These are phyloP conservation scores for Hypomecis atomaria DNA, from an alignment of 2,888 invertebrate genomes.

Conservation along the genomic window DNA sequence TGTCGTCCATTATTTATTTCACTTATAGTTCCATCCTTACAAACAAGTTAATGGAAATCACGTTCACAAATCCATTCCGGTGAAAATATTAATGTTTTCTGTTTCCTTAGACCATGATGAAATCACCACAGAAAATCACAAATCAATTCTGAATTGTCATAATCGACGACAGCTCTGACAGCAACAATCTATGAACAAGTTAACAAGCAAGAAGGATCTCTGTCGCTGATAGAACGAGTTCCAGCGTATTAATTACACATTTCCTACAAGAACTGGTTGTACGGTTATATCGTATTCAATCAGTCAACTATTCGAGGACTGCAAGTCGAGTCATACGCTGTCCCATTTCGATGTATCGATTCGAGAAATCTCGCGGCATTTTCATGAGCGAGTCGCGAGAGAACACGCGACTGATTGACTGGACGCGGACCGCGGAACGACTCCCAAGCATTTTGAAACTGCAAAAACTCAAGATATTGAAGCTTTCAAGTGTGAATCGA, in stretches of 20 bases:
- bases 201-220: constrained; percentile 53
- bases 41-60: too few relatives aligned
- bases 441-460: constrained; percentile 75
- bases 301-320: constrained; percentile 40
- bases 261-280: constrained; percentile 64
- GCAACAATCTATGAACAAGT: constrained; percentile 49
- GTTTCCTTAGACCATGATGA: too few relatives aligned
- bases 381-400: constrained; percentile 57
- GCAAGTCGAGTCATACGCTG: constrained; percentile 54
- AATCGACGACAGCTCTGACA: constrained; percentile 52
- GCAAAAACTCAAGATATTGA: constrained; percentile 77
- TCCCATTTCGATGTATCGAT: constrained; percentile 63
- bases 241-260: constrained; percentile 53
- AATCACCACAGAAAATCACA: neutral
- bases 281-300: constrained; percentile 50
- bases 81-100: too few relatives aligned
- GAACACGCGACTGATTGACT: constrained; percentile 77
- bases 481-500: constrained; percentile 82
- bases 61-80: too few relatives aligned
- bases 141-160: constrained; percentile 8
- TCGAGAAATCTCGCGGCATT: constrained; percentile 62
- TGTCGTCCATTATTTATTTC: too few relatives aligned
- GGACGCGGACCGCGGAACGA: constrained; percentile 73
- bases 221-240: constrained; percentile 49
- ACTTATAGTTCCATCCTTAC: too few relatives aligned